A percentile compares a stretch with the other conserved stretches of the same genome.
phyloP scores from a whole-genome alignment of 1,140 invertebrate genomes.

The Leptinotarsa texana region DNA sequence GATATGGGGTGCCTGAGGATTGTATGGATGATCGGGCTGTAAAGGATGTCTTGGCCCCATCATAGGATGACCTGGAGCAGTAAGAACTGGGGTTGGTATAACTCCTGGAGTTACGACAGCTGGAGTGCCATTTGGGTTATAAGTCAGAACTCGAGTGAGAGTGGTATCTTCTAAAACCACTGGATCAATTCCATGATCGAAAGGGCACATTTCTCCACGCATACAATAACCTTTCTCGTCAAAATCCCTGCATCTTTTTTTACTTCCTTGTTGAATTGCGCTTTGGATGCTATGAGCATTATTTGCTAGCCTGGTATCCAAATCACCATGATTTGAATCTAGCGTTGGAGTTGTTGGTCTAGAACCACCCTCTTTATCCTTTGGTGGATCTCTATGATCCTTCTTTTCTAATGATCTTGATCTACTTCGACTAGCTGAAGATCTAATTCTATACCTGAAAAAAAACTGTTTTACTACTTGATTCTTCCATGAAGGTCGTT shows the following conservation, averaged over 20 bases:
- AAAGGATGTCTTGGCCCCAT: constrained; percentile 33
- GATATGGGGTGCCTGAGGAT: constrained; percentile 85
- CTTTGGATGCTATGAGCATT: constrained; percentile 62
- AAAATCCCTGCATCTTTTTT: constrained; percentile 72
- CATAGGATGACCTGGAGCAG: constrained; percentile 42
- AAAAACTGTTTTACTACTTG: not conserved
- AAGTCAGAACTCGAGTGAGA: constrained; percentile 62
- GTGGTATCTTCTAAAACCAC: constrained; percentile 87
- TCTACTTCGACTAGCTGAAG: constrained; percentile 40
- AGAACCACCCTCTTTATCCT: constrained; percentile 33
- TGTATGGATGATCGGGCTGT: constrained; percentile 66
- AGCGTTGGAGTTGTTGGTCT: constrained; percentile 61
- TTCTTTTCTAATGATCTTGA: constrained; percentile 41
- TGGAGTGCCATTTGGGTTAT: constrained; percentile 58
- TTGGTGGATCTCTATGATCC: constrained; percentile 38
- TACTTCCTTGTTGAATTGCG: constrained; percentile 54
- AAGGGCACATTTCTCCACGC: constrained; percentile 92
- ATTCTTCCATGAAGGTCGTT: not conserved
- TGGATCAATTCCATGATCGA: constrained; percentile 92
- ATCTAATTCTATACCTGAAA: constrained; percentile 26
- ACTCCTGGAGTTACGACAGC: constrained; percentile 24
- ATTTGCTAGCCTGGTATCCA: constrained; percentile 61
- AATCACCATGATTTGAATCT: constrained; percentile 66
- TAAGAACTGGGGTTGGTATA: constrained; percentile 52
- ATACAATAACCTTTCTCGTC: constrained; percentile 80